A percentile compares a stretch with the other conserved stretches of the same genome.
phyloP scores from a whole-genome alignment of 2,797 vertebrate genomes.

The Bryconaethiops microstoma region DNA sequence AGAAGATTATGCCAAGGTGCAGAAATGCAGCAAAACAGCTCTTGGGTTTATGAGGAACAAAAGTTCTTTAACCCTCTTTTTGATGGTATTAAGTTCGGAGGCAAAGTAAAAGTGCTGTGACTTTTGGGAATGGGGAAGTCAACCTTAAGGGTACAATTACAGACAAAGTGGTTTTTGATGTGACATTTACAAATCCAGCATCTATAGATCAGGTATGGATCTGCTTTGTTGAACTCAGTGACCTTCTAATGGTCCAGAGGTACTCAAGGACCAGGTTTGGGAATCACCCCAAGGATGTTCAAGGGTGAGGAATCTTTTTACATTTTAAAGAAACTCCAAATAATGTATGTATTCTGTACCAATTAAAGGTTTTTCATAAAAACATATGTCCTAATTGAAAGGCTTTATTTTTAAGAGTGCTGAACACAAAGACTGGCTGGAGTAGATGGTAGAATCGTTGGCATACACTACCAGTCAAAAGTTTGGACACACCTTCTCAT shows the following conservation, averaged over 20 bases:
- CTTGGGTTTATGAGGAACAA: constrained; percentile 25
- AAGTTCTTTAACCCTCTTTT: constrained; percentile 22
- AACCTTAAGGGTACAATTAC: constrained; percentile 54
- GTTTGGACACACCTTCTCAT: no score
- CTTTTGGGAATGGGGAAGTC: constrained; percentile 59
- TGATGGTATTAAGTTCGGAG: constrained; percentile 49
- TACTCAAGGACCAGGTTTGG: not conserved
- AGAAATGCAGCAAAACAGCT: constrained; percentile 69
- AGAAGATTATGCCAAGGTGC: constrained; percentile 55
- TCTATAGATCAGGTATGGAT: constrained; percentile 23
- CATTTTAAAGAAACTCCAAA: not conserved
- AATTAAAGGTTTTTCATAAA: not conserved
- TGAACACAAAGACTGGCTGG: not conserved
- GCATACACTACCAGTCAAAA: no score
- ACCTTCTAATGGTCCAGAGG: not conserved
- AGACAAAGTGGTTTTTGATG: constrained; percentile 61
- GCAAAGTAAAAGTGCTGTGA: constrained; percentile 66
- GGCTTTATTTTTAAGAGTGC: not conserved
- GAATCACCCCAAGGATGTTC: not conserved
- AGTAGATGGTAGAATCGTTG: not conserved
- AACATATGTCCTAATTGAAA: not conserved
- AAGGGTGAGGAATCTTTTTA: not conserved
- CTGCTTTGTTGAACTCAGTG: not conserved
- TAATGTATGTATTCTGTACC: not conserved
- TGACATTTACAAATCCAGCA: constrained; percentile 54